Conservation (phyloP, 2,888 invertebrate species). For the Notodonta ziczac region DNA sequence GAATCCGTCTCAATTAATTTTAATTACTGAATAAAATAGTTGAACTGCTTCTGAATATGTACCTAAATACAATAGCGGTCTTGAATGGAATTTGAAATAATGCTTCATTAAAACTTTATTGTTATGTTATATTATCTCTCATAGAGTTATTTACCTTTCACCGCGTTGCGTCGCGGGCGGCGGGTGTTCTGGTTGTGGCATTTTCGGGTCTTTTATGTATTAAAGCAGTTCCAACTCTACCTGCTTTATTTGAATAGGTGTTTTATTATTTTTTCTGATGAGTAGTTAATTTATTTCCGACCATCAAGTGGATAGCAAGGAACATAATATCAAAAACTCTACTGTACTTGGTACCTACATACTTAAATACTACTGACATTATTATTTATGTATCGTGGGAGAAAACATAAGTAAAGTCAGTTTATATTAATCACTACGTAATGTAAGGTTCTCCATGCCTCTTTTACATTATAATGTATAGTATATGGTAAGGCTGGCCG, state of each 20-base stretch:
- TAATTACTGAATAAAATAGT: slow-evolving; percentile 35
- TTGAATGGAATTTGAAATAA: slow-evolving; percentile 58
- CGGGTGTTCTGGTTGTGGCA: slow-evolving; percentile 37
- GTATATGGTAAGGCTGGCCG: slow-evolving; percentile 15
- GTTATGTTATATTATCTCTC: slow-evolving; percentile 50
- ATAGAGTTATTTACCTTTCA: slow-evolving; percentile 67
- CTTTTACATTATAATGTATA: slow-evolving; percentile 22
- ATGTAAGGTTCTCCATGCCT: too few relatives aligned
- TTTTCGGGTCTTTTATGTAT: slow-evolving; percentile 44
- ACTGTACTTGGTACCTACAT: too few relatives aligned
- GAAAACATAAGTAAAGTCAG: background rate
- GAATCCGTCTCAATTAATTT: slow-evolving; percentile 42
- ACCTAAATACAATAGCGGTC: slow-evolving; percentile 49
- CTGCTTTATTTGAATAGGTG: slow-evolving; percentile 64
- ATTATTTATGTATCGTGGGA: background rate
- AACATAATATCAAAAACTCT: too few relatives aligned
- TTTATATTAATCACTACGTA: too few relatives aligned
- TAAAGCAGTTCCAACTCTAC: slow-evolving; percentile 55
- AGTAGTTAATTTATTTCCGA: too few relatives aligned
- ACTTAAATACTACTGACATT: too few relatives aligned
- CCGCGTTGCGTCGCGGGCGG: slow-evolving; percentile 39
- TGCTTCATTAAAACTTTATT: slow-evolving; percentile 73
- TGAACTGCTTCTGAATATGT: slow-evolving; percentile 42
- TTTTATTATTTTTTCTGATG: slow-evolving; percentile 28
- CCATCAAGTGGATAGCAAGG: too few relatives aligned